A percentile compares a stretch with the other conserved stretches of the same genome.
Evolutionary conservation across 2,797 vertebrate genomes (phyloP).

Genomic region (Limnodromus scolopaceus): DNA sequence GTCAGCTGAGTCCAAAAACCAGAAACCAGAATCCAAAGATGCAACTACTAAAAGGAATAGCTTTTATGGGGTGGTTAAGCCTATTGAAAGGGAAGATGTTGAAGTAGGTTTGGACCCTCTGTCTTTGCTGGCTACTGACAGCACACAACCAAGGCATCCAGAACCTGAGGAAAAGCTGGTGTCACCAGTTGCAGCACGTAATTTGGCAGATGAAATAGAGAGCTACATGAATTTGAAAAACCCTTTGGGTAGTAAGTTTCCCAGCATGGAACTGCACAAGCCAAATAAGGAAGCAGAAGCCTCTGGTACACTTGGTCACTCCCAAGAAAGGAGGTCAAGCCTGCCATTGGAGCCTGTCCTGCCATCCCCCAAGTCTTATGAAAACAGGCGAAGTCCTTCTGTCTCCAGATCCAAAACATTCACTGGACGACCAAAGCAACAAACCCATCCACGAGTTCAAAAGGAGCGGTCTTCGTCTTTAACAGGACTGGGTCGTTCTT

Average conservation of each 20-base stretch:
- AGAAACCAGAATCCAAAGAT: constrained; percentile 52
- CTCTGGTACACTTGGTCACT: not conserved
- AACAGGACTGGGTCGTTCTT: constrained; percentile 87
- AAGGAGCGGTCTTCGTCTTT: constrained; percentile 85
- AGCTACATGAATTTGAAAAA: constrained; percentile 95
- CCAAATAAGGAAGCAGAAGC: constrained; percentile 38
- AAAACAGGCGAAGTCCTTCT: constrained; percentile 82
- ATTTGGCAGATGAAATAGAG: constrained; percentile 96
- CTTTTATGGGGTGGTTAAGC: constrained; percentile 73
- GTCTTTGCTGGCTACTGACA: constrained; percentile 89
- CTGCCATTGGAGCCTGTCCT: constrained; percentile 83
- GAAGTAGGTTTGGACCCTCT: constrained; percentile 92
- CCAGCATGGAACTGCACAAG: constrained; percentile 93
- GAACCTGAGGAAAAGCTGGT: constrained; percentile 83
- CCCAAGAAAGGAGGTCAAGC: constrained; percentile 88
- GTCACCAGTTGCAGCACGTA: constrained; percentile 88
- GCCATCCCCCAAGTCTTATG: constrained; percentile 7
- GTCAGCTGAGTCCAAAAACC: constrained; percentile 23
- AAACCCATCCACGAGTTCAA: constrained; percentile 58
- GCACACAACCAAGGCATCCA: constrained; percentile 73
- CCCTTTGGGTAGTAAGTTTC: constrained; percentile 87
- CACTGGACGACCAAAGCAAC: constrained; percentile 82
- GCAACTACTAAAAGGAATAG: constrained; percentile 75
- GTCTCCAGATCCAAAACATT: constrained; percentile 92
- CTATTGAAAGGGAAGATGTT: constrained; percentile 89